Percentiles rank a stretch among this genome's conserved stretches.
Evolutionary conservation across 2,888 invertebrate species (phyloP).

Genomic region (Alentia gelatinosa): DNA sequence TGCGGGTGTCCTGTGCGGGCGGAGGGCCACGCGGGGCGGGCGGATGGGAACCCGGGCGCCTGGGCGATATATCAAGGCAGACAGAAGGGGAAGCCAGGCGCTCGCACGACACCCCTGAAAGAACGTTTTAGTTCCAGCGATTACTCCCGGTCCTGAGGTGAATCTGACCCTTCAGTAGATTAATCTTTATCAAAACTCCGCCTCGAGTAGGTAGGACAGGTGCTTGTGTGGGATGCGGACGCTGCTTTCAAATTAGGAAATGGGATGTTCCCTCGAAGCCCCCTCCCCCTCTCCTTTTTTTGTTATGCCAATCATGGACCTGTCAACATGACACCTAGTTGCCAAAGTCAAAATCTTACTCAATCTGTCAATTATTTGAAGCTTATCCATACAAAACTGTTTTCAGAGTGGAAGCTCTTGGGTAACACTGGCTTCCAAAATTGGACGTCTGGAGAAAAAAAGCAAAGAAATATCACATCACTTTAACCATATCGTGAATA

Average conservation of each 20-base stretch:
- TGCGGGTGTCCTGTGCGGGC: background rate
- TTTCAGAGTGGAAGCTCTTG: too few relatives aligned
- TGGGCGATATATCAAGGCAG: background rate
- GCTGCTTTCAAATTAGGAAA: background rate
- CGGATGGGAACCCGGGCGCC: background rate
- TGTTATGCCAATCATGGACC: background rate
- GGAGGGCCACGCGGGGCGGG: background rate
- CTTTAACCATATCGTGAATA: too few relatives aligned
- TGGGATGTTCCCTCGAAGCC: background rate
- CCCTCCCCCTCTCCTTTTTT: constrained; percentile 13
- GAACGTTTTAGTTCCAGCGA: constrained; percentile 19
- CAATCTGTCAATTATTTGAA: background rate
- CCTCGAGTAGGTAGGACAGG: background rate
- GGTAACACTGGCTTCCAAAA: too few relatives aligned
- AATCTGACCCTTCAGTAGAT: constrained; percentile 10
- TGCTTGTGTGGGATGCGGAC: background rate
- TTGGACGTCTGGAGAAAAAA: too few relatives aligned
- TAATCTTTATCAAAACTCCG: background rate
- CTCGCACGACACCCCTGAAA: constrained; percentile 6
- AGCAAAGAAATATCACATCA: too few relatives aligned
- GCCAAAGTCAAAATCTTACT: background rate
- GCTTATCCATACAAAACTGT: background rate
- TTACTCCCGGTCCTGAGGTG: constrained; percentile 6
- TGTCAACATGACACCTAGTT: background rate
- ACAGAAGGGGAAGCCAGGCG: background rate